Base-by-base conservation (phyloP, 2,888 invertebrate genomes). In the Epinotia brunnichana region DNA sequence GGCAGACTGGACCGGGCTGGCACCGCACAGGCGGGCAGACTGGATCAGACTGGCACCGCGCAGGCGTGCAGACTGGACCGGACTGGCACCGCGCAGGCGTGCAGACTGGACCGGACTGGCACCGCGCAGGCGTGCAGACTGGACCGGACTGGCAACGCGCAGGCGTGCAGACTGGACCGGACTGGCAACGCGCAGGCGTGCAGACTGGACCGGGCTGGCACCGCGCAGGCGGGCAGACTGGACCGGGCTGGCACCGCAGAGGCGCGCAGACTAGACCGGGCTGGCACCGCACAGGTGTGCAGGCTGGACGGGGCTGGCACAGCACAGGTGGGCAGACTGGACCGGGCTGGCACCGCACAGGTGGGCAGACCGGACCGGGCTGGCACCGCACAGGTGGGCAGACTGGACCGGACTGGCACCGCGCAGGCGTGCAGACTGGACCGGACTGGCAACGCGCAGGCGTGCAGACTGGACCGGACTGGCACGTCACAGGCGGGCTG, bases 391-490 rank as follows among this genome's bases (percentile, higher is more conserved):
- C 57, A 29, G 24, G 53, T 15, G 48, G 35, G 69, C 35, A 41
- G 54, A 41, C 62, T 35, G 48, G 61, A 61, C 24, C 21, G 44
- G 44, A 10, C 54, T 54, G 24, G 54, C 53, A 24, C 41, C 53
- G 11, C 53, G 2, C 2, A 21, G 61, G 41, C n/a, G 51, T 10
- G 63, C 48, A 51, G 48, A 29, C 56, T 63, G 35, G 56, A n/a
- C 62, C 5, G 41, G 39, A 15, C 21, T 29, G 29, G 29, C 21
- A 29, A 5, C 29, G 10, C 51, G 7, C 13, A 3, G 41, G 51
- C 48, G 48, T 4, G 68, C 44, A 44, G 35, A 29, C 59, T 51
- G 59, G 48, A 24, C 13, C 13, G 57, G 67, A n/a, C n/a, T n/a
- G n/a, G n/a, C n/a, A n/a, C n/a, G n/a, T n/a, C n/a, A n/a, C n/a